Evolutionary conservation across 2,113 vertebrate species (phyloP).

Genomic region (Bungarus multicinctus): DNA sequence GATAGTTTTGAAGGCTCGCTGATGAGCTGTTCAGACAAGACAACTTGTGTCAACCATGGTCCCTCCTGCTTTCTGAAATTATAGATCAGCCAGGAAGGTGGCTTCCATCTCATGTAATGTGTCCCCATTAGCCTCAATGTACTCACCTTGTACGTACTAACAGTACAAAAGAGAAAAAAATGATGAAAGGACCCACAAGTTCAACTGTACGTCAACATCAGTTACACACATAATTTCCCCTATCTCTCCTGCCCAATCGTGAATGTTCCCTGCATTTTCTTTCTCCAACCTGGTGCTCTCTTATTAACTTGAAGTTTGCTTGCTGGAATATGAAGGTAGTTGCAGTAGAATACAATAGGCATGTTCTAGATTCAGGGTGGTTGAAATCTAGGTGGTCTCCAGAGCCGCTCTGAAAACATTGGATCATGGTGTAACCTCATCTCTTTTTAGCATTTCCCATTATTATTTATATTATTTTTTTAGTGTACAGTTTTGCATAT

Average conservation of each 20-base stretch:
- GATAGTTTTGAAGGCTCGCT: neutral
- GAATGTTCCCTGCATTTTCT: neutral
- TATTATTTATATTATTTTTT: slow-evolving; percentile 59
- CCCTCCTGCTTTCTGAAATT: neutral
- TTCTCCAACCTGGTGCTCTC: neutral
- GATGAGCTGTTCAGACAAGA: neutral
- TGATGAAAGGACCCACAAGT: neutral
- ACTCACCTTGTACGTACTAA: neutral
- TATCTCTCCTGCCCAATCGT: neutral
- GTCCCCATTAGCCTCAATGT: neutral
- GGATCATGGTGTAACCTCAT: neutral
- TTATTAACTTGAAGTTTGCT: neutral
- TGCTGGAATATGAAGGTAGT: neutral
- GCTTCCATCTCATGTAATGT: neutral
- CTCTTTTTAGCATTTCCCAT: slow-evolving; percentile 28
- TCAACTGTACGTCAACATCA: neutral
- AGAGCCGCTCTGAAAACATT: neutral
- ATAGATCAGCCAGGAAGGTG: neutral
- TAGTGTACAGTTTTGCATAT: slow-evolving; percentile 67
- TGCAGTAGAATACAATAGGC: neutral
- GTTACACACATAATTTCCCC: neutral
- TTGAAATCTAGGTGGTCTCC: neutral
- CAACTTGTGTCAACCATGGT: neutral
- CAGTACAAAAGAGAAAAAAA: neutral
- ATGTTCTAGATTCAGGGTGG: neutral